Percentiles rank a stretch among this genome's conserved stretches.
These are phyloP conservation scores for Lycodopsis pacificus DNA, from an alignment of 2,797 vertebrate genomes.

Conservation along the genomic window DNA sequence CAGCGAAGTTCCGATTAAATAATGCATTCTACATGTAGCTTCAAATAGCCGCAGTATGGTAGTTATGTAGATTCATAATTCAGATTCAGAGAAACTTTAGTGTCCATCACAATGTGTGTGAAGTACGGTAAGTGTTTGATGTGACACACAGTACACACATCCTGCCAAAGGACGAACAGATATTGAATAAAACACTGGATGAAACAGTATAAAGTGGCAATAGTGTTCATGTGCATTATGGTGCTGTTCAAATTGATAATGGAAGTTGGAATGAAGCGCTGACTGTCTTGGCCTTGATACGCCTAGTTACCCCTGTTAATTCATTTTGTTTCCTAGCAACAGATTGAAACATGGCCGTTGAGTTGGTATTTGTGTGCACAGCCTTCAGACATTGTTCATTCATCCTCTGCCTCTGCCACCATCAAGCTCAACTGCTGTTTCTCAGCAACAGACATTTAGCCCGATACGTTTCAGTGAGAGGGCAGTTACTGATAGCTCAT, in stretches of 20 bases:
- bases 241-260: slow-evolving; percentile 11
- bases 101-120: slow-evolving; percentile 10
- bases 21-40: slow-evolving; percentile 66
- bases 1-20: slow-evolving; percentile 63
- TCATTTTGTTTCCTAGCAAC: slow-evolving; percentile 49
- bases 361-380: slow-evolving; percentile 20
- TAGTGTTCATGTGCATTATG: background rate
- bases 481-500: no score
- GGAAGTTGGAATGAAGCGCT: slow-evolving; percentile 3
- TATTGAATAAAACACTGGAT: background rate
- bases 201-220: background rate
- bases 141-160: background rate
- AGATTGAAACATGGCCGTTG: slow-evolving; percentile 28
- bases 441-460: background rate
- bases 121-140: slow-evolving; percentile 27
- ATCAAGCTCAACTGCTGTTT: background rate
- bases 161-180: background rate
- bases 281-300: background rate
- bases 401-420: background rate
- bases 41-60: slow-evolving; percentile 57
- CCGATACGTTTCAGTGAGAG: background rate
- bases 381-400: slow-evolving; percentile 10
- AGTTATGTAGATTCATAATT: slow-evolving; percentile 17
- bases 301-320: slow-evolving; percentile 44
- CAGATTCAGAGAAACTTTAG: slow-evolving; percentile 26